These are phyloP conservation scores for Philhelius pedissequus DNA, from an alignment of 2,888 invertebrate genomes.

Conservation along the genomic window DNA sequence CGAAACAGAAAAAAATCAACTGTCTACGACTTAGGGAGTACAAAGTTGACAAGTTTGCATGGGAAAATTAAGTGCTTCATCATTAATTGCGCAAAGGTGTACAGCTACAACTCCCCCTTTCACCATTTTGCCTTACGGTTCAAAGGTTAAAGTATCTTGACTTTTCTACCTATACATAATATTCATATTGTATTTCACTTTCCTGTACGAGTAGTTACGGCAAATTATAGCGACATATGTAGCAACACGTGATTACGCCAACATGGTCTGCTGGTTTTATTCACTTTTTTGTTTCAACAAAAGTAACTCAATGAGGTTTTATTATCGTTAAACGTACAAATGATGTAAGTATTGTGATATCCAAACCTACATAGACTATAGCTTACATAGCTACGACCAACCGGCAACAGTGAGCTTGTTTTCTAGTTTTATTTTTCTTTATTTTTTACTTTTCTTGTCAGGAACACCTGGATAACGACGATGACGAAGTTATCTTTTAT, in stretches of 20 bases:
- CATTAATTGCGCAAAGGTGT: slow-evolving; percentile 35
- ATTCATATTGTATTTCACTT: slow-evolving; percentile 21
- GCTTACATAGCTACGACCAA: not conserved
- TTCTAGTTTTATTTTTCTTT: not conserved
- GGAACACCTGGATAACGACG: slow-evolving; percentile 59
- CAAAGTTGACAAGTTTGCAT: not conserved
- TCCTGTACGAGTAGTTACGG: not conserved
- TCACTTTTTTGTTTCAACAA: slow-evolving; percentile 5
- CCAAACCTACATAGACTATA: not conserved
- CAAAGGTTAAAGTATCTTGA: slow-evolving; percentile 18
- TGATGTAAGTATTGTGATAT: not conserved
- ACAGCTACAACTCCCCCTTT: not conserved
- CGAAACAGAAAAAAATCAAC: too few species aligned
- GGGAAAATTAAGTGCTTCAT: slow-evolving; percentile 15
- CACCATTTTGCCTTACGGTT: slow-evolving; percentile 7
- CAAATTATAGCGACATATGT: slow-evolving; percentile 50
- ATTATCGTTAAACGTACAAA: not conserved
- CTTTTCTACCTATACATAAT: not conserved
- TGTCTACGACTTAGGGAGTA: too few species aligned
- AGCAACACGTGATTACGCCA: slow-evolving; percentile 65
- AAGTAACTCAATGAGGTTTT: slow-evolving; percentile 24
- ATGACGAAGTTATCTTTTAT: slow-evolving; percentile 33
- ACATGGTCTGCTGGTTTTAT: slow-evolving; percentile 16
- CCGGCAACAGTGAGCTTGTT: slow-evolving; percentile 20
- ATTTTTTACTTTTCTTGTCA: slow-evolving; percentile 9